Percentiles rank a stretch among this genome's conserved stretches.
These are phyloP conservation scores for Zaprionus lineosus DNA, from an alignment of 2,888 invertebrate species.

Conservation along the genomic window DNA sequence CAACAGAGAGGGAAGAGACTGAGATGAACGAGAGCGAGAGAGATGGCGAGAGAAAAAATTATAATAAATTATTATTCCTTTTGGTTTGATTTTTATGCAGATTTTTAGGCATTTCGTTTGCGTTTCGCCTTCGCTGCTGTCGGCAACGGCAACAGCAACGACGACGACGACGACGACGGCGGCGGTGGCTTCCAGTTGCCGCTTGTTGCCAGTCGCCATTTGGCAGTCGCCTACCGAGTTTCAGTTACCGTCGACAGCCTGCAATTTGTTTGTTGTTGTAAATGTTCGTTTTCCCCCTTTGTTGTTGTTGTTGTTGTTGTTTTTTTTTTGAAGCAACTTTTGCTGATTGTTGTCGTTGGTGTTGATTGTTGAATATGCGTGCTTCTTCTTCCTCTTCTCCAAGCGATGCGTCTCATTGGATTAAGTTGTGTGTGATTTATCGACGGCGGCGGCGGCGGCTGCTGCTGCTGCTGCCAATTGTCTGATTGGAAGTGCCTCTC, in stretches of 20 bases:
- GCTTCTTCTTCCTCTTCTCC: too few relatives aligned
- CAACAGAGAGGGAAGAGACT: too few relatives aligned
- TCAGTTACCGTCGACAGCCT: slow-evolving; percentile 31
- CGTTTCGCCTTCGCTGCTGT: slow-evolving; percentile 25
- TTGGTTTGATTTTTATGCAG: slow-evolving; percentile 78
- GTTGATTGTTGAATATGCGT: too few relatives aligned
- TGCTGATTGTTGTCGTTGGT: slow-evolving; percentile 9
- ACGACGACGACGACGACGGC: too few relatives aligned
- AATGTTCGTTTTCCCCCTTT: neutral
- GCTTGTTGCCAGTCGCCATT: slow-evolving; percentile 29
- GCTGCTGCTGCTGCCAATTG: slow-evolving; percentile 17
- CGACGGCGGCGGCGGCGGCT: slow-evolving; percentile 6
- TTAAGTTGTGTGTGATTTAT: slow-evolving; percentile 50
- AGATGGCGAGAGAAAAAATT: slow-evolving; percentile 54
- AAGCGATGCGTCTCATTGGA: slow-evolving; percentile 31
- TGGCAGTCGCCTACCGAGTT: slow-evolving; percentile 22
- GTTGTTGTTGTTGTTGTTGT: slow-evolving; percentile 13
- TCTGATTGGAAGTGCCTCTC: slow-evolving; percentile 8
- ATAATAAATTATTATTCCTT: slow-evolving; percentile 79
- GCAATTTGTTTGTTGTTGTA: slow-evolving; percentile 53
- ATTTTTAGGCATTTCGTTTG: slow-evolving; percentile 61
- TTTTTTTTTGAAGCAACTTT: slow-evolving; percentile 1
- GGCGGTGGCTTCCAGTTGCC: slow-evolving; percentile 24
- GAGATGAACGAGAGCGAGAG: neutral
- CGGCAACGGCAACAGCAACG: too few relatives aligned